These are phyloP conservation scores for Leucophora obtusa DNA, from an alignment of 2,888 invertebrate species.

Conservation along the genomic window DNA sequence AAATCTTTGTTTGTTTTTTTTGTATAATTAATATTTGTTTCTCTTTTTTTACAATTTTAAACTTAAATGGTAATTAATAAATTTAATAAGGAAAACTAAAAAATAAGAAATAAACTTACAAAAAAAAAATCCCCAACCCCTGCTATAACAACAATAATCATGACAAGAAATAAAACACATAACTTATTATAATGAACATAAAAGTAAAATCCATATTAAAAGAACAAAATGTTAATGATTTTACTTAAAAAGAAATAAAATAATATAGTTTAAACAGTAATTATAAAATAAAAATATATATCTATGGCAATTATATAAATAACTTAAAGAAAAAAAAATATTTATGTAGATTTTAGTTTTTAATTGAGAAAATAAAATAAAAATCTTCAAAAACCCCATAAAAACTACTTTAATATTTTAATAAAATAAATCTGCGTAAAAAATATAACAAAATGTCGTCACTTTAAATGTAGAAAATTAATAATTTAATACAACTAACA, in stretches of 20 bases:
- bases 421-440: slow-evolving; percentile 24
- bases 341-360: slow-evolving; percentile 58
- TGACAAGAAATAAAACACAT: slow-evolving; percentile 32
- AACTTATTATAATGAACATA: background rate
- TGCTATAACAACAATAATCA: slow-evolving; percentile 9
- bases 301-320: slow-evolving; percentile 57
- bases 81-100: background rate
- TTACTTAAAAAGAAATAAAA: slow-evolving; percentile 41
- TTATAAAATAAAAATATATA: slow-evolving; percentile 25
- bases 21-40: background rate
- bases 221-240: slow-evolving; percentile 6
- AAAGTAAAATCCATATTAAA: slow-evolving; percentile 34
- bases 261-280: slow-evolving; percentile 49
- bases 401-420: slow-evolving; percentile 45
- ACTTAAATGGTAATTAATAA: background rate
- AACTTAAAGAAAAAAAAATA: slow-evolving; percentile 30
- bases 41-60: background rate
- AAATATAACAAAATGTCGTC: slow-evolving; percentile 17
- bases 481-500: slow-evolving; percentile 52
- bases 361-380: slow-evolving; percentile 28
- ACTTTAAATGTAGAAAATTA: slow-evolving; percentile 48
- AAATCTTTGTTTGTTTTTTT: slow-evolving; percentile 7
- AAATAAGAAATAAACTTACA: too few relatives aligned
- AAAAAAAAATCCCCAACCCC: background rate
- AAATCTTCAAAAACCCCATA: background rate